Percentiles rank a stretch among this genome's conserved stretches.
Conservation (phyloP, 2,113 vertebrate genomes). For the Spilogale gracilis region DNA sequence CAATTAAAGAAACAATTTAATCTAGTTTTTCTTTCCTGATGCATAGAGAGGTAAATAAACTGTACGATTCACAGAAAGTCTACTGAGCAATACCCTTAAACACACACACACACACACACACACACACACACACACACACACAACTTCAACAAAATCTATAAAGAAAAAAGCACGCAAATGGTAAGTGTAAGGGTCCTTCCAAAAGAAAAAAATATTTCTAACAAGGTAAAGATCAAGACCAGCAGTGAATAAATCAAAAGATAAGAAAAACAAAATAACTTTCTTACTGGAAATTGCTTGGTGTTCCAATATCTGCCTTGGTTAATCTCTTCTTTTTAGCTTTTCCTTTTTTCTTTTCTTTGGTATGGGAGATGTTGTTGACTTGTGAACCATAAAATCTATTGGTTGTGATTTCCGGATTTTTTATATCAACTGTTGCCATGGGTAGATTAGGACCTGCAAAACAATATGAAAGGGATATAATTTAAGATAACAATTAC, state of each 20-base stretch:
- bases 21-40: slow-evolving; percentile 51
- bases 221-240: slow-evolving; percentile 30
- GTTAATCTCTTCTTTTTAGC: slow-evolving; percentile 97
- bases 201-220: slow-evolving; percentile 15
- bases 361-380: slow-evolving; percentile 96
- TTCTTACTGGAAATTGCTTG: slow-evolving; percentile 99
- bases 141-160: not conserved
- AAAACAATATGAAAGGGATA: slow-evolving; percentile 58
- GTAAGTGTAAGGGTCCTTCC: not conserved
- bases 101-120: not conserved
- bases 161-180: not conserved
- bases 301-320: slow-evolving; percentile 98
- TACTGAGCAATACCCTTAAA: not conserved
- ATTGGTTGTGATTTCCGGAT: slow-evolving; percentile 98
- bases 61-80: not conserved
- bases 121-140: not conserved
- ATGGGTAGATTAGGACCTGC: slow-evolving; percentile 96
- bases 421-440: slow-evolving; percentile 99
- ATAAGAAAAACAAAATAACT: slow-evolving; percentile 27
- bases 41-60: slow-evolving; percentile 12
- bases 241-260: not conserved
- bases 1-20: slow-evolving; percentile 31
- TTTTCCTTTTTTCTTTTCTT: slow-evolving; percentile 97
- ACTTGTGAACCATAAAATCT: slow-evolving; percentile 95
- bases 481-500: slow-evolving; percentile 50